phyloP scores from a whole-genome alignment of 2,888 invertebrate species.

The Caenorhabditis sulstoni region DNA sequence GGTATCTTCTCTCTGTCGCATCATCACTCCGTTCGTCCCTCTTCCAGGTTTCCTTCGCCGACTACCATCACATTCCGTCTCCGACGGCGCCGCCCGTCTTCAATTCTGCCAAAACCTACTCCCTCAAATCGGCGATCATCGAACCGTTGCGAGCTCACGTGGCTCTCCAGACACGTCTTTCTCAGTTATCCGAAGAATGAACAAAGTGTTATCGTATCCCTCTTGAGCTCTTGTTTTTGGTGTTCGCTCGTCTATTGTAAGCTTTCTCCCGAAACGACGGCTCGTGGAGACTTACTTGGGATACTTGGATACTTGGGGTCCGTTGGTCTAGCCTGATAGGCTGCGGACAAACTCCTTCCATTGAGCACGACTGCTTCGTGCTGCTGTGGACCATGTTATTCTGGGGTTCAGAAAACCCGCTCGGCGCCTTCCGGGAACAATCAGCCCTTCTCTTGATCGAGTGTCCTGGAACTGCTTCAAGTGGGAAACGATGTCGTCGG shows the following conservation, averaged over 20 bases:
- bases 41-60: conserved; percentile 54
- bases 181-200: conserved; percentile 51
- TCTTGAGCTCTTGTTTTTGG: background rate
- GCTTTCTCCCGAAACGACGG: background rate
- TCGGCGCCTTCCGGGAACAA: no score
- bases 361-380: no score
- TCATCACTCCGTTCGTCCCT: background rate
- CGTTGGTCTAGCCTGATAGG: no score
- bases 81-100: conserved; percentile 38
- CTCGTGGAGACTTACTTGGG: no score
- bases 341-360: no score
- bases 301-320: no score
- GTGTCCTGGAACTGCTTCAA: no score
- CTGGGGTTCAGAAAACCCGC: no score
- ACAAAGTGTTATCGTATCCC: background rate
- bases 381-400: no score
- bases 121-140: conserved; percentile 55
- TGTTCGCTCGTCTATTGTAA: conserved; percentile 6
- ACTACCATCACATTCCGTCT: conserved; percentile 48
- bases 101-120: conserved; percentile 55
- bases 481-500: no score
- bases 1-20: background rate
- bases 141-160: conserved; percentile 54
- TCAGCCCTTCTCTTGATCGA: no score
- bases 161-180: conserved; percentile 44